These are phyloP conservation scores for Catharus bicknelli DNA, from an alignment of 2,113 vertebrate genomes.

Conservation along the genomic window DNA sequence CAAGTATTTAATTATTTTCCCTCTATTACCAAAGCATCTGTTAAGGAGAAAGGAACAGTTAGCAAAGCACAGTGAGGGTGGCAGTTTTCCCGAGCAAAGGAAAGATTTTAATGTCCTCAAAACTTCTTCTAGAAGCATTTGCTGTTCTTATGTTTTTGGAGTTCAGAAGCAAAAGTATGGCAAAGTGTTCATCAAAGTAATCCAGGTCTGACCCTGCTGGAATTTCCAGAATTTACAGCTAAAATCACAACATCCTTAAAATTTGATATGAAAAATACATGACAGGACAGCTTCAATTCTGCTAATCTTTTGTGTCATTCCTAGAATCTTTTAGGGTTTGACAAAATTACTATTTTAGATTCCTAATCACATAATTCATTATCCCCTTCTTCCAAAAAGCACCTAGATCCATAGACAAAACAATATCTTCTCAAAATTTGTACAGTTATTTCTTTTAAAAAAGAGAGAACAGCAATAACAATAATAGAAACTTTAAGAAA, in stretches of 20 bases:
- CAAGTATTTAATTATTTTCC: background rate
- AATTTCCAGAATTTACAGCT: background rate
- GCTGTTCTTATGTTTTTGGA: background rate
- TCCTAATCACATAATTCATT: background rate
- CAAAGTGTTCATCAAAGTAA: background rate
- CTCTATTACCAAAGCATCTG: background rate
- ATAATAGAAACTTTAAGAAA: background rate
- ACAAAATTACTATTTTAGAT: background rate
- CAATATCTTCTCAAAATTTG: background rate
- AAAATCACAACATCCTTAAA: background rate
- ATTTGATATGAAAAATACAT: background rate
- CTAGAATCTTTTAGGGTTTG: background rate
- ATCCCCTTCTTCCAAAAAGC: background rate
- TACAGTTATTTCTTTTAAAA: background rate
- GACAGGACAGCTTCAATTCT: background rate
- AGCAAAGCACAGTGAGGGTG: background rate
- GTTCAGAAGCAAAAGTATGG: background rate
- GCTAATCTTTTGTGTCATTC: background rate
- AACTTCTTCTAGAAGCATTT: slow-evolving; percentile 1
- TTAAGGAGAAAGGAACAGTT: background rate
- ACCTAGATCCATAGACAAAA: background rate
- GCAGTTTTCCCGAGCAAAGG: background rate
- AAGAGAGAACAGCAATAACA: background rate
- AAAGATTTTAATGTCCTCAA: background rate
- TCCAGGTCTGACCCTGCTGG: background rate